Evolutionary conservation across 35 echinoderm and acorn worm species (phyloP), one percentile per base, ranked within the genome.

Genomic region (Stichopus chloronotus): DNA sequence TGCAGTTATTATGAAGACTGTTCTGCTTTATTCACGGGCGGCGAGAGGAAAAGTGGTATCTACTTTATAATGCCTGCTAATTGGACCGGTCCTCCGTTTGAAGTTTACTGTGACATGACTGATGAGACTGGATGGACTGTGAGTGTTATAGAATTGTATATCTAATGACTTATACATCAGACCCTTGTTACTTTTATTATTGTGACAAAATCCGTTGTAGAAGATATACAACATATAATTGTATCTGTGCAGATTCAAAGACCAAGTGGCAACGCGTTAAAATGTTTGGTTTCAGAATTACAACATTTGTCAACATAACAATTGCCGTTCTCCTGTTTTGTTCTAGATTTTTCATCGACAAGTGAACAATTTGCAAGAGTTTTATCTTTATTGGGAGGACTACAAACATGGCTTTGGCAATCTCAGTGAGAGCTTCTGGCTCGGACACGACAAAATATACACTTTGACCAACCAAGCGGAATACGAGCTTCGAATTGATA

Each of bases 361-460:
- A 20, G 43, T 76, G 23, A 61, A 91, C 53, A 65, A 65, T 7
- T 91, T 52, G 23, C 61, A 76, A 65, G 58, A 89, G 6, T 89
- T 89, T 59, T 89, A 61, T 23, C 87, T 59, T n/a, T 23, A 63
- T 23, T 89, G 88, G 88, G 9, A 13, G 60, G 88, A 91, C 12
- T 91, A 91, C 68, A 72, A 91, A 72, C n/a, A 24, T 76, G 88
- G 88, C 20, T 89, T 89, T 89, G 87, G 87, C 23, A 63, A 10
- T 3, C 5, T 30, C 5, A 24, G 12, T 8, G 14, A 59, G 5
- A 57, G 61, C 4, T 89, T 58, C 56, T 89, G 87, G 87, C 21
- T 59, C 7, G 87, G 87, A 16, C 6, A 58, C 8, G 58, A 59
- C 12, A 23, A 58, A 6, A 19, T 89, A 10, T 57, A 89, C 61